phyloP scores from a whole-genome alignment of 2,113 vertebrate genomes.

The Ammodytes dubius region DNA sequence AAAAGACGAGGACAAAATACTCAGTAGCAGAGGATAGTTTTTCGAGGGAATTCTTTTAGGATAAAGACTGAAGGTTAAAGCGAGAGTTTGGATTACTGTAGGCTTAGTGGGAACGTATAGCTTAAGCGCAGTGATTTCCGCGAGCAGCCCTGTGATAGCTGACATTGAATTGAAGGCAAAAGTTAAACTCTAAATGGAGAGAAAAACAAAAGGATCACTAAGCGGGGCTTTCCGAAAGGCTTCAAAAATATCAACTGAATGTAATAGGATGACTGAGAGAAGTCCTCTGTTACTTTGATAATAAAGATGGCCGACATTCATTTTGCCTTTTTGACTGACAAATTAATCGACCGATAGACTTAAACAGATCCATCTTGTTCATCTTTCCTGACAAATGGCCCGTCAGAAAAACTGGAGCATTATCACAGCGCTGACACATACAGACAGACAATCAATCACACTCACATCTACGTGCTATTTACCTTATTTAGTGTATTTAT shows the following conservation, averaged over 20 bases:
- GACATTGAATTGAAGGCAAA: constrained; percentile 3
- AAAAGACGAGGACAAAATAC: neutral
- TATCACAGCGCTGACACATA: neutral
- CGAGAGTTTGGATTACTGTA: neutral
- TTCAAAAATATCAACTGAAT: neutral
- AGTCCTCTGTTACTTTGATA: neutral
- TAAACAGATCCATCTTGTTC: neutral
- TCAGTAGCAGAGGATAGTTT: neutral
- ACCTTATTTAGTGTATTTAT: neutral
- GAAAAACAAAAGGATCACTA: neutral
- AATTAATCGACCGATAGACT: neutral
- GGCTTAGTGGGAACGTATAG: neutral
- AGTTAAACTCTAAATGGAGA: neutral
- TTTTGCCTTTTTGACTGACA: neutral
- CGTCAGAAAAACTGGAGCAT: neutral
- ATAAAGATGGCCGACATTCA: neutral
- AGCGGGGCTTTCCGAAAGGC: neutral
- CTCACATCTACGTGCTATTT: neutral
- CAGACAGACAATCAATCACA: neutral
- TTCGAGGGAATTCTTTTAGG: neutral
- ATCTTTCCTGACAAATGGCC: constrained; percentile 13
- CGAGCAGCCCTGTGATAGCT: neutral
- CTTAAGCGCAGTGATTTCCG: neutral
- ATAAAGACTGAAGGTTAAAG: neutral
- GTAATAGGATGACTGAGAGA: neutral